These are phyloP conservation scores for Delia radicum DNA, from an alignment of 1,140 invertebrate species.

Conservation along the genomic window DNA sequence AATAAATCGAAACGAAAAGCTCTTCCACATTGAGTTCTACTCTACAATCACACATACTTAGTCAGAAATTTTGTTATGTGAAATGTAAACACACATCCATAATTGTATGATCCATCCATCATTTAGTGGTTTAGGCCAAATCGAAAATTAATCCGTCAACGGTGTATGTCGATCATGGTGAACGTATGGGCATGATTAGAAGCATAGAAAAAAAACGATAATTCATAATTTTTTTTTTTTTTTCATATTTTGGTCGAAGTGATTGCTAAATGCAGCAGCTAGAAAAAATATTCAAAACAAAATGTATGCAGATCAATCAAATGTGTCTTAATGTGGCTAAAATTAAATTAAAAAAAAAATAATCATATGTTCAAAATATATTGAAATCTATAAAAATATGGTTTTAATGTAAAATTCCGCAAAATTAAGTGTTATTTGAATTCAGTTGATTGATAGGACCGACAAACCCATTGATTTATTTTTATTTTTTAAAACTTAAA, in stretches of 20 bases:
- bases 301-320: slow-evolving; percentile 11
- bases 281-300: background rate
- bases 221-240: background rate
- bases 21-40: background rate
- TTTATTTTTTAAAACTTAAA: background rate
- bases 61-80: background rate
- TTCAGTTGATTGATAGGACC: slow-evolving; percentile 4
- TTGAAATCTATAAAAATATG: background rate
- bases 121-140: slow-evolving; percentile 14
- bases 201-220: background rate
- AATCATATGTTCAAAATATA: background rate
- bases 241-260: background rate
- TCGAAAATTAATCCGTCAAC: slow-evolving; percentile 22
- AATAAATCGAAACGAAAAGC: background rate
- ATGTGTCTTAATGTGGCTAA: slow-evolving; percentile 11
- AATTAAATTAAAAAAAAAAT: slow-evolving; percentile 4
- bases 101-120: slow-evolving; percentile 13
- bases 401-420: slow-evolving; percentile 19
- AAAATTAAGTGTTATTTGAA: slow-evolving; percentile 8
- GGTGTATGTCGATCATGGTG: slow-evolving; percentile 8
- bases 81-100: slow-evolving; percentile 5
- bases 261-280: slow-evolving; percentile 18
- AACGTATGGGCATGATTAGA: background rate
- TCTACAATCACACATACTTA: too few relatives aligned
- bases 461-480: background rate